Evolutionary conservation across 2,113 vertebrate genomes (phyloP), one percentile per base, ranked within the genome.

Genomic region (Platichthys flesus): DNA sequence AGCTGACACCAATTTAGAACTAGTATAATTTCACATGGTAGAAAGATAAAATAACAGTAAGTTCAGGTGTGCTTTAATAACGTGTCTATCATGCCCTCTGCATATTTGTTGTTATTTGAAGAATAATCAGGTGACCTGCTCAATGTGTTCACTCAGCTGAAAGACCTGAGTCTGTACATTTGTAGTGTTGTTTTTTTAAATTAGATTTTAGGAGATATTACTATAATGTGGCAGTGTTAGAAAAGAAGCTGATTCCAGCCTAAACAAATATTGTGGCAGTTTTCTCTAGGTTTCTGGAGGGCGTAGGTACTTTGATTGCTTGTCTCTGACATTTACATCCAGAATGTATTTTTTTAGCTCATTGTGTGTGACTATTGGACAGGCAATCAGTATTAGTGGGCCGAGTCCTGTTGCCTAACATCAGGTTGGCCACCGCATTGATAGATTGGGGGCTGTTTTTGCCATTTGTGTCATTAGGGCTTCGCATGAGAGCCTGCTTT

Each of bases 1-100:
- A 78, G 68, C 82, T 60, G 2, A 61, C 71, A 61, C 77, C 8
- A 54, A 81, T 76, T 71, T 83, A 83, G 71, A 85, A 64, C 31
- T 54, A 31, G 68, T 70, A 73, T 78, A 83, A 85, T 85, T 78
- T 78, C 56, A 79, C 76, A 10, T 64, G 61, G 49, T 40, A 31
- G n/a, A 66, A 6, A 6, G 57, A 62, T 68, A 18, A 40, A 23
- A 65, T 54, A 52, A 24, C 64, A 78, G 56, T 9, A 40, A 31
- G 26, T 55, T 49, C 51, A 23, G 24, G 5, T 70, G 54, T 10
- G 26, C 1, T 23, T 31, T 10, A 18, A 20, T 26, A 5, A 37
- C 0, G 20, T 15, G 13, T n/a, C 40, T 28, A 3, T 56, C 56
- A 42, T 14, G 26, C 35, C 31, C 10, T 26, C n/a, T 31, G 24